Conservation (phyloP, 2,113 vertebrate genomes). For the Hippocampus mohnikei region DNA sequence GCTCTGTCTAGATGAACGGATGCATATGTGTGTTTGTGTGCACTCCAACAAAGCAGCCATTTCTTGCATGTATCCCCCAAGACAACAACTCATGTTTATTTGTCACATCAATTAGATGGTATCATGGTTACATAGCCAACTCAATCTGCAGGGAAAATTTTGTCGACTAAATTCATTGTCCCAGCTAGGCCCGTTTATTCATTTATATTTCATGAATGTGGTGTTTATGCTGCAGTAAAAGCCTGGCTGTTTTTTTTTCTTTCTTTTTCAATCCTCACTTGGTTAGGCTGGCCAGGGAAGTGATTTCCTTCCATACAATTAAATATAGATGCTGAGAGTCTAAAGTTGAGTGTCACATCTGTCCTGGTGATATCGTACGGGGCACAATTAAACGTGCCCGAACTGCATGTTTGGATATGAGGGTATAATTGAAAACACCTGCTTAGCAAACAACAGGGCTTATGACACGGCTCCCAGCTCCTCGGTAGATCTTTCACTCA, state of each 20-base stretch:
- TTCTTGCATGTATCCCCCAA: conserved; percentile 29
- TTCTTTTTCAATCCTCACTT: conserved; percentile 12
- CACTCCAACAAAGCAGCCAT: conserved; percentile 17
- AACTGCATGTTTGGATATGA: conserved; percentile 75
- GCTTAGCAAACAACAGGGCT: conserved; percentile 67
- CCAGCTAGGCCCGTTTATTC: conserved; percentile 56
- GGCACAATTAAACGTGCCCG: conserved; percentile 71
- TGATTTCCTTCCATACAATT: conserved; percentile 64
- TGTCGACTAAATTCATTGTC: conserved; percentile 58
- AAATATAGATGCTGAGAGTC: conserved; percentile 79
- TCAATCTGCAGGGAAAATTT: conserved; percentile 56
- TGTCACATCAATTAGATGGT: conserved; percentile 62
- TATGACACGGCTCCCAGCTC: conserved; percentile 39
- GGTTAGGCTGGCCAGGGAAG: conserved; percentile 34
- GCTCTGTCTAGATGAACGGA: not conserved
- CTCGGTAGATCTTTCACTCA: conserved; percentile 42
- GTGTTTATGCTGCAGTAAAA: conserved; percentile 58
- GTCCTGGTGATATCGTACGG: conserved; percentile 76
- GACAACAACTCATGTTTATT: conserved; percentile 51
- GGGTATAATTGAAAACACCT: conserved; percentile 73
- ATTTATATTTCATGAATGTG: conserved; percentile 67
- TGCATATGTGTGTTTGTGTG: not conserved
- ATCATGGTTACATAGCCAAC: conserved; percentile 41
- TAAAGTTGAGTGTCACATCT: conserved; percentile 73
- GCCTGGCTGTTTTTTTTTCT: conserved; percentile 22